Conservation (phyloP, 2,113 vertebrate genomes). For the Phalacrocorax pelagicus region DNA sequence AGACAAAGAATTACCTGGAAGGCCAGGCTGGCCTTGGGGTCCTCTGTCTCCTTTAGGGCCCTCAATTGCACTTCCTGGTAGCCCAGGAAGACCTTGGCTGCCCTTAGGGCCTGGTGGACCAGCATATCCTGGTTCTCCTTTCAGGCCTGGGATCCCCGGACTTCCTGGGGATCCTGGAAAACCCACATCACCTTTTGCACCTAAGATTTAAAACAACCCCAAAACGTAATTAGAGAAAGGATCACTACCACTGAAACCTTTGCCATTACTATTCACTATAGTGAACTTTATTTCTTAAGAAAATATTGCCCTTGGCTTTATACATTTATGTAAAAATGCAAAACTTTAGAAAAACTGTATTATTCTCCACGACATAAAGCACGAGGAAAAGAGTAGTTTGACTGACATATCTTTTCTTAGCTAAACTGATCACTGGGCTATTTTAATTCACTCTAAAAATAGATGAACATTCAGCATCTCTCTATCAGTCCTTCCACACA, state of each 20-base stretch:
- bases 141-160: slow-evolving; percentile 87
- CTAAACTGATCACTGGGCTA: background rate
- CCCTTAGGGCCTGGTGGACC: slow-evolving; percentile 82
- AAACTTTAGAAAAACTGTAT: background rate
- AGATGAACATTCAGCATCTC: background rate
- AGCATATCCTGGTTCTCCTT: slow-evolving; percentile 86
- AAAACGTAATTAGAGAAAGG: background rate
- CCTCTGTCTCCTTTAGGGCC: slow-evolving; percentile 94
- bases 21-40: slow-evolving; percentile 80
- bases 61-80: slow-evolving; percentile 78
- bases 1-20: slow-evolving; percentile 77
- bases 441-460: background rate
- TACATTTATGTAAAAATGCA: background rate
- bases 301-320: background rate
- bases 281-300: background rate
- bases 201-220: slow-evolving; percentile 63
- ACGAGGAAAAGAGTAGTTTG: background rate
- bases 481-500: background rate
- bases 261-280: background rate
- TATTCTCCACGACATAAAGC: background rate
- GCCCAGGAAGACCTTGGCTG: slow-evolving; percentile 81
- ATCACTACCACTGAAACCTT: background rate
- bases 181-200: slow-evolving; percentile 87
- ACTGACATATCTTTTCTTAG: background rate
- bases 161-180: slow-evolving; percentile 89